These are phyloP conservation scores for Helogale parvula DNA, from an alignment of 2,113 vertebrate species.

Conservation along the genomic window DNA sequence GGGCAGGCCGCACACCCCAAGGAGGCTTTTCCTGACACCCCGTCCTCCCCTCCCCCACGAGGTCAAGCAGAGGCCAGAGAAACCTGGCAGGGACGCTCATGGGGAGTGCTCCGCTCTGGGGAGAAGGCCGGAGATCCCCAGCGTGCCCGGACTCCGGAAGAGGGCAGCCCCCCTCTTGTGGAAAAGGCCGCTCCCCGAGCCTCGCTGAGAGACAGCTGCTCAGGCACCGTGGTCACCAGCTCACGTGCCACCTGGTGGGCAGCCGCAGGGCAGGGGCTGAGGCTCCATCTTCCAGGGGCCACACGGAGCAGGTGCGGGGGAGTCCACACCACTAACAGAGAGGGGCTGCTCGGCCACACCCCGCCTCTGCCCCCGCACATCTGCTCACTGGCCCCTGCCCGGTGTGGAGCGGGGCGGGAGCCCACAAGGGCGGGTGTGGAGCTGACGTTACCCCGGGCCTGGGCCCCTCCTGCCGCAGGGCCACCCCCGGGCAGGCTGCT, in stretches of 20 bases:
- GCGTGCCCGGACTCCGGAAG: background rate
- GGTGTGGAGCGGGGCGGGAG: background rate
- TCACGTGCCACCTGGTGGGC: rapidly evolving
- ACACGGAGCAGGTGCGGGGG: rapidly evolving
- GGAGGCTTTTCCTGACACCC: background rate
- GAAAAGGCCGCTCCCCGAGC: rapidly evolving
- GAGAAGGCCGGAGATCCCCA: no score
- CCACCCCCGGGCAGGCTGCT: slow-evolving; percentile 64
- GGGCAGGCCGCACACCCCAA: rapidly evolving
- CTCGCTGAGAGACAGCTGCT: background rate
- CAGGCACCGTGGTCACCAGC: rapidly evolving
- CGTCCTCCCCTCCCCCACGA: rapidly evolving
- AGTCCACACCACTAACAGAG: no score
- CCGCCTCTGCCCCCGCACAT: rapidly evolving
- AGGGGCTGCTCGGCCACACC: no score
- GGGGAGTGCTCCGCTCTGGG: background rate
- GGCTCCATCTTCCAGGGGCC: background rate
- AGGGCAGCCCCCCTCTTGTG: background rate
- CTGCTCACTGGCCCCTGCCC: background rate
- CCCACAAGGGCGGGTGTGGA: background rate
- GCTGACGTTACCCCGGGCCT: background rate
- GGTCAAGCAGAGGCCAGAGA: background rate
- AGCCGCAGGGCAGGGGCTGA: background rate
- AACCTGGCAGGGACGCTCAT: rapidly evolving
- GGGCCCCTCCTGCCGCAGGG: background rate